Evolutionary conservation across 2,113 vertebrate species (phyloP), one percentile per base, ranked within the genome.

Genomic region (Gopherus evgoodei): DNA sequence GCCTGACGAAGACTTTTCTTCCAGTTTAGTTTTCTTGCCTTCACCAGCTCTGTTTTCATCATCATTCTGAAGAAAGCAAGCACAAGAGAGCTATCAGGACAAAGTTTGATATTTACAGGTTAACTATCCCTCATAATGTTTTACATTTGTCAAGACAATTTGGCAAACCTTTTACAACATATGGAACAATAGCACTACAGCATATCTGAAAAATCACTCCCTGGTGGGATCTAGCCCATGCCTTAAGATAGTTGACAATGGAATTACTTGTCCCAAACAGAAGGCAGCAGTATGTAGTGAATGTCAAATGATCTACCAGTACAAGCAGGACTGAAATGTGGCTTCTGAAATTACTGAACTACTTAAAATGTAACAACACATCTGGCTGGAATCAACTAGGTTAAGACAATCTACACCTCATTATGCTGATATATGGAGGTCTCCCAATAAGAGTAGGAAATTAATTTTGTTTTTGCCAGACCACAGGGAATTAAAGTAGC

Each of bases 11-110:
- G 98, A 97, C 97, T 99, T 99, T 22, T 99, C 99, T 91, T 99
- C 99, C 11, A 97, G 97, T 98, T 99, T 99, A 56, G 98, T 98
- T 95, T 99, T 99, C 98, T 99, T 99, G 98, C 98, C 99, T 85
- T 99, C 99, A 92, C 97, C 98, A 97, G 99, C 99, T 95, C 98
- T 93, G 94, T 96, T 97, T 89, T 99, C 99, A 42, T 99, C 99
- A 27, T 99, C 99, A 35, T 98, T 99, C 99, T 99, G 90, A 86
- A 96, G 31, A 89, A 96, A 97, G 96, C 93, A 98, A 97, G 90
- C 29, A 90, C 84, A 90, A 83, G 96, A 93, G 21, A 95, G 3
- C 86, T 65, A 95, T 91, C 65, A 90, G 93, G 56, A 87, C 87
- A 96, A 91, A 91, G 0, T 24, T 81, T 21, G 82, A 91, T 90